Base-by-base conservation (phyloP, 2,888 invertebrate genomes). In the Platycheirus albimanus region DNA sequence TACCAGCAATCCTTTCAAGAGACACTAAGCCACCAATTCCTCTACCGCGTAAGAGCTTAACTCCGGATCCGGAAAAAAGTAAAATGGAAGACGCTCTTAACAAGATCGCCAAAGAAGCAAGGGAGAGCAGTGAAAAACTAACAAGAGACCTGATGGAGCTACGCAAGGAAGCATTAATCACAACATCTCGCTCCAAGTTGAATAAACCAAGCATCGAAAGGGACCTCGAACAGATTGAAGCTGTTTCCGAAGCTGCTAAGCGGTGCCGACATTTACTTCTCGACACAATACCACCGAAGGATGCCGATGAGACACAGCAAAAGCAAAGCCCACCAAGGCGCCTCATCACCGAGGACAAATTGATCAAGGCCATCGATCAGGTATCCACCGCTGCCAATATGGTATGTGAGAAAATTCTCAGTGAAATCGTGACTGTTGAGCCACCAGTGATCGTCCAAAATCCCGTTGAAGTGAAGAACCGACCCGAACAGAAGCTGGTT, bases 41-140 rank as follows among this genome's bases (percentile, higher is more conserved):
- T 85, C 91, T 92, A 86, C 92, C 92, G 85, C 92, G 93, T 0
- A 90, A 87, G 61, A 89, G 89, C 43, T 61, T 89, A 0, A 89
- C 91, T 88, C 93, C 88, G 87, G 93, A 91, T 86, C 92, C 90
- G 88, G 91, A 87, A 90, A 91, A 88, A 90, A 92, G 80, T 90
- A 91, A 92, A 77, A 90, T 95, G 89, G 95, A 95, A 89, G 95
- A 95, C 87, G 93, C 95, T 38, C 91, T 96, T 61, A 94, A 94
- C 86, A 94, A 94, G 88, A 92, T 96, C 77, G 95, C 95, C 10
- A 93, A 93, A 87, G 95, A 96, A 92, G 95, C 95, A 11, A 93
- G 94, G 91, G 94, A 95, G 87, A 94, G 95, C 49, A 95, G 94
- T 87, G 94, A 94, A 85, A 93, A 94, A 86, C 89, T 94, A 86